Base-by-base conservation (phyloP, 2,797 vertebrate species). In the Steatocranus sp. region DNA sequence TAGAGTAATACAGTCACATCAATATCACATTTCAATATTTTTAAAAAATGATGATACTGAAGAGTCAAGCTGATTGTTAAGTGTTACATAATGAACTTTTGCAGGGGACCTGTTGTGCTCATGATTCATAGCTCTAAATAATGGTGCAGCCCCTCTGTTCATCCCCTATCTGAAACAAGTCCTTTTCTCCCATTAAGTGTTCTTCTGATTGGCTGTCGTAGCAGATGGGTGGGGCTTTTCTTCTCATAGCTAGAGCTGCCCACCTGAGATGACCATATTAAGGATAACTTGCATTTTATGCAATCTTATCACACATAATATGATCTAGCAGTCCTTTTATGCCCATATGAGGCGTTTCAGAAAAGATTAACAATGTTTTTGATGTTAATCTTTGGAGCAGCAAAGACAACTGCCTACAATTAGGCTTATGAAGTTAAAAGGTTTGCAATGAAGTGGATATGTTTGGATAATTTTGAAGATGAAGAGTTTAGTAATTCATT, bases 1-100 rank as follows among this genome's bases (percentile, higher is more conserved):
- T 0, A 9, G 7, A 6, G 0, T 2, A 12, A 58, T 8, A 4
- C 11, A 11, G 4, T 41, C 23, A 11, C 20, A 54, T 30, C 53
- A 5, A 30, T 30, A 48, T 48, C 7, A 61, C 14, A 48, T 78
- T 1, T 46, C 18, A 61, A 11, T 18, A 0, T 73, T 70, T 70
- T 46, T 2, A 30, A 46, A 30, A 70, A 73, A 73, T 32, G 3
- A 25, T 8, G 41, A 46, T 30, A 61, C 18, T 30, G 25, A 18
- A 41, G 23, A 10, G 36, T 4, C 53, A 77, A n/a, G 68, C 43
- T 48, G 68, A 73, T 10, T 32, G 68, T 48, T 48, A 30, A 27
- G 3, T 30, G 38, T 46, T 8, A 46, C 25, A n/a, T 73, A 30
- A 73, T 30, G 43, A n/a, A 73, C 15, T 48, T 32, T 73, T 48